Base-by-base conservation (phyloP, 2,113 vertebrate genomes). In the Leptocoma aspasia region DNA sequence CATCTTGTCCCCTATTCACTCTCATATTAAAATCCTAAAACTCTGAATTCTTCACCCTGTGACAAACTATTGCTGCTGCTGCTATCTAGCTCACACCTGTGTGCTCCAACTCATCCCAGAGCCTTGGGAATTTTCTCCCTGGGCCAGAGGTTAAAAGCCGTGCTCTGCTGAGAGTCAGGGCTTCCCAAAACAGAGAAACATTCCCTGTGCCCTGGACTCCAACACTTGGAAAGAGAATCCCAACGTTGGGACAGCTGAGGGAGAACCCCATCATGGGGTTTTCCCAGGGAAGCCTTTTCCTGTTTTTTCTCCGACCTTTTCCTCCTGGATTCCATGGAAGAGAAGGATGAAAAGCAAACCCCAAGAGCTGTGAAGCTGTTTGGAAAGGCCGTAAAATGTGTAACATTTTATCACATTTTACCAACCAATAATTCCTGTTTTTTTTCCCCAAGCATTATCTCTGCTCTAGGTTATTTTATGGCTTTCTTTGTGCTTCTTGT, bases 221-320 rank as follows among this genome's bases (percentile, higher is more conserved):
- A n/a, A n/a, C n/a, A n/a, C n/a, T n/a, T 2, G 10, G 56, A 20
- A 71, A 52, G 8, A 37, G 30, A 50, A 86, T 26, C 17, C 27
- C 53, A 35, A 1, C 0, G 0, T 4, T 41, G 17, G 27, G 37
- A 59, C 4, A 27, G 13, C 13, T 22, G 8, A 13, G 11, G 30
- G 13, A 69, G 12, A 61, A 18, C 6, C 57, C 19, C 11, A 0
- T 2, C 2, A 5, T 7, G 30, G 8, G 7, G 8, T 8, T 77
- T 69, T 59, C 47, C 41, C 14, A 45, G 8, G 1, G 21, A 1
- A 4, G 6, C 31, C 2, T 2, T 10, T 9, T 47, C 35, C 6
- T 17, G 5, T 26, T 10, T 61, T 23, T 78, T 3, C 37, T 79
- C 59, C 20, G 1, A 39, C 27, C 18, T 78, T 37, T 75, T 44